These are phyloP conservation scores for Sapajus apella DNA, from an alignment of 2,113 vertebrate species.

Conservation along the genomic window DNA sequence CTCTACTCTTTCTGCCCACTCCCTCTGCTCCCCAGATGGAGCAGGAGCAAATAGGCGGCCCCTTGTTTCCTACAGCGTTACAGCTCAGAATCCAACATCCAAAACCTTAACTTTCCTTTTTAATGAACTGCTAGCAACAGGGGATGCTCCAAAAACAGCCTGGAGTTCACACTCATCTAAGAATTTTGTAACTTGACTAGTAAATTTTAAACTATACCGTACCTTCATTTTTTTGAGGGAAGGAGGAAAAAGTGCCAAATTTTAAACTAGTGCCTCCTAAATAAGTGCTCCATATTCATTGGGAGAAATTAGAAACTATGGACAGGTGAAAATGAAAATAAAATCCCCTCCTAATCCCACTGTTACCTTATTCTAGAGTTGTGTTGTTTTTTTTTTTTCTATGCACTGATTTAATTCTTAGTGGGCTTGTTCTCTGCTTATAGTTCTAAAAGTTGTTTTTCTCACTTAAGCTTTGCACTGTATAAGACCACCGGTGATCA, in stretches of 20 bases:
- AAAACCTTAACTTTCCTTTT: neutral
- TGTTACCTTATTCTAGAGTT: neutral
- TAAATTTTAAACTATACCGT: neutral
- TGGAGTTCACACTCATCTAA: neutral
- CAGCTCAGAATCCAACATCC: neutral
- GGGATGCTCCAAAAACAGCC: neutral
- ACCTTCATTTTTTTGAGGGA: neutral
- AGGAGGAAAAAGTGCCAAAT: neutral
- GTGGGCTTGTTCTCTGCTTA: neutral
- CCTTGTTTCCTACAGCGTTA: neutral
- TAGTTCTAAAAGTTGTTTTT: neutral
- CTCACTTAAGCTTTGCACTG: neutral
- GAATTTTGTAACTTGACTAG: neutral
- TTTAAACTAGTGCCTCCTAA: neutral
- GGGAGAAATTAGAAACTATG: neutral
- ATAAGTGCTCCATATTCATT: neutral
- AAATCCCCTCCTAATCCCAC: neutral
- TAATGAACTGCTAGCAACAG: neutral
- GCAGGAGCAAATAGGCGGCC: neutral
- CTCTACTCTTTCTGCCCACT: neutral
- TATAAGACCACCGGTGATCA: neutral
- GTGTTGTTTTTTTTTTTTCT: neutral
- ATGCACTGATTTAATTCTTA: neutral
- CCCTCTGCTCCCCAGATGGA: no score
- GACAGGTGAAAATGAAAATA: neutral